Conservation (phyloP, 1,140 invertebrate genomes). For the Trinorchestia longiramus region DNA sequence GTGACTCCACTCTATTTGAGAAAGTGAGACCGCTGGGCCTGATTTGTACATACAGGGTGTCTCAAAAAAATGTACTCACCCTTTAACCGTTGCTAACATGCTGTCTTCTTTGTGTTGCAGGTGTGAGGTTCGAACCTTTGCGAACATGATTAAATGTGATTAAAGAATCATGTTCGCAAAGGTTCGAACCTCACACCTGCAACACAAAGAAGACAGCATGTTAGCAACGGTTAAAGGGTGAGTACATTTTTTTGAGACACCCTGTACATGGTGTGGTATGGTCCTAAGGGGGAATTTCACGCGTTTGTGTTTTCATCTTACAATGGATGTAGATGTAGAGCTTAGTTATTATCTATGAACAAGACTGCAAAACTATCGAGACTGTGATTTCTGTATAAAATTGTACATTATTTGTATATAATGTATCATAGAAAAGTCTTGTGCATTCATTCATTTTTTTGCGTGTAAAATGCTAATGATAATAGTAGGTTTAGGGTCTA, state of each 20-base stretch:
- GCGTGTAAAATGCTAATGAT: neutral
- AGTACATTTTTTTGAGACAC: too few species aligned
- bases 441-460: neutral
- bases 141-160: too few species aligned
- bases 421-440: constrained; percentile 4
- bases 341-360: neutral
- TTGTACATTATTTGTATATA: neutral
- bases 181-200: too few species aligned
- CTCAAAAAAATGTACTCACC: too few species aligned
- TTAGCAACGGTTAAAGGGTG: too few species aligned
- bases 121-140: too few species aligned
- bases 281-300: neutral
- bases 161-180: too few species aligned
- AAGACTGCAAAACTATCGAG: neutral
- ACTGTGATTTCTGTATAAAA: constrained; percentile 51
- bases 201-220: too few species aligned
- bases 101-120: too few species aligned
- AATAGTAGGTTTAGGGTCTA: neutral
- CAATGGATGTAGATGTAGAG: neutral
- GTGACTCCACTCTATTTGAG: neutral
- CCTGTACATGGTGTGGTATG: neutral
- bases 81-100: too few species aligned
- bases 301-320: neutral
- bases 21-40: neutral
- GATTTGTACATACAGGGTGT: neutral